phyloP scores from a whole-genome alignment of 2,888 invertebrate genomes.

The Caenorhabditis zanzibari region DNA sequence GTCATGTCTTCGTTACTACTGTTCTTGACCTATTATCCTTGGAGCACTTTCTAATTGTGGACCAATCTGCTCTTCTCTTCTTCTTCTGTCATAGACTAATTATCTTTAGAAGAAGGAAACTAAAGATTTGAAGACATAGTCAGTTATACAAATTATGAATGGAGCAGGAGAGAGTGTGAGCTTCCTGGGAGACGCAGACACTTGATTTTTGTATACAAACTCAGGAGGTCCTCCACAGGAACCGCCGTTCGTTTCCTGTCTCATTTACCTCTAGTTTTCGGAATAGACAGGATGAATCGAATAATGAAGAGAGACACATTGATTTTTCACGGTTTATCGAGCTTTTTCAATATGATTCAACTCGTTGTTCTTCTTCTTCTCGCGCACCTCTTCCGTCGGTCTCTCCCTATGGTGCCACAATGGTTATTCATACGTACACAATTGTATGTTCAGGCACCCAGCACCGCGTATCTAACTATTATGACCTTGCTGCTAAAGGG shows the following conservation, averaged over 20 bases:
- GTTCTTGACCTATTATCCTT: constrained; percentile 14
- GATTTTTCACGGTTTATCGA: constrained; percentile 59
- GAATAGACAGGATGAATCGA: not conserved
- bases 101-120: constrained; percentile 14
- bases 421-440: constrained; percentile 58
- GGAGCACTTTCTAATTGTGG: constrained; percentile 22
- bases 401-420: constrained; percentile 1
- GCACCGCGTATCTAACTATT: constrained; percentile 54
- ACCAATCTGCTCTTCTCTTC: constrained; percentile 25
- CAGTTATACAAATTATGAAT: constrained; percentile 32
- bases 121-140: constrained; percentile 31
- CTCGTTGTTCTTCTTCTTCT: not conserved
- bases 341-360: constrained; percentile 52
- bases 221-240: not conserved
- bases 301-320: constrained; percentile 10
- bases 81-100: constrained; percentile 11
- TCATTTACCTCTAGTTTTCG: constrained; percentile 18
- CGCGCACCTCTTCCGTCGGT: constrained; percentile 6
- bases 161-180: not conserved
- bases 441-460: constrained; percentile 40
- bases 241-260: constrained; percentile 2
- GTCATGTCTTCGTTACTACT: not conserved
- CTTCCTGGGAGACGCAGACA: constrained; percentile 14
- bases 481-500: constrained; percentile 50
- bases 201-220: constrained; percentile 39